Conservation (phyloP, 1,140 invertebrate species). For the Doryteuthis pealeii region DNA sequence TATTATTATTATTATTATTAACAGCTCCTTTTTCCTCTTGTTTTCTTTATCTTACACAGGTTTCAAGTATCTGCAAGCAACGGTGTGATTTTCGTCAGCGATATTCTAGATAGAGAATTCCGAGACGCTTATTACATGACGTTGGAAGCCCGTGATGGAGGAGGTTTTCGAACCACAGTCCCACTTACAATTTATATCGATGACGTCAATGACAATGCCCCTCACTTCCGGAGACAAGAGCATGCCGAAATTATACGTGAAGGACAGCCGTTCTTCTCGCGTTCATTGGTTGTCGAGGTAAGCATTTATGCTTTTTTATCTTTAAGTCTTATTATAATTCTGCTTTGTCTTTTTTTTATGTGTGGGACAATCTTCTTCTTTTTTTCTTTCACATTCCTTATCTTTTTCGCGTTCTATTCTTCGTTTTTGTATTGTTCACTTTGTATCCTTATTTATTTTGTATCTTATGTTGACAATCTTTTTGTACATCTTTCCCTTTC, state of each 20-base stretch:
- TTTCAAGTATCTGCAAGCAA: conserved; percentile 78
- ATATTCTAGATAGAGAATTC: conserved; percentile 78
- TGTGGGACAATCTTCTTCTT: neutral
- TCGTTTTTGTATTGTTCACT: too few species aligned
- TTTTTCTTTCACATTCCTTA: too few species aligned
- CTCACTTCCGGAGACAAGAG: conserved; percentile 37
- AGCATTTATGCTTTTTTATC: neutral
- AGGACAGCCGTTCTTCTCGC: conserved; percentile 26
- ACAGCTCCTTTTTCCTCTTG: neutral
- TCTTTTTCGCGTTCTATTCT: too few species aligned
- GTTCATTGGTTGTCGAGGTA: conserved; percentile 40
- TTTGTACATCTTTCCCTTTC: too few species aligned
- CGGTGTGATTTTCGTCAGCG: conserved; percentile 80
- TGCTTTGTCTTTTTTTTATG: too few species aligned
- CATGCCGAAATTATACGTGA: conserved; percentile 40
- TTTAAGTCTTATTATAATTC: neutral
- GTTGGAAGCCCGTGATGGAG: conserved; percentile 86
- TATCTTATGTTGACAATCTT: too few species aligned
- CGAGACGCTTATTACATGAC: conserved; percentile 85
- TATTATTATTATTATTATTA: too few species aligned
- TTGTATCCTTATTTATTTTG: too few species aligned
- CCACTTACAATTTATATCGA: conserved; percentile 75
- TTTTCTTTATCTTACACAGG: conserved; percentile 62
- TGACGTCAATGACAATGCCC: conserved; percentile 70
- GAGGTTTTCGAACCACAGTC: conserved; percentile 84